Conservation (phyloP, 2,797 vertebrate species). For the Poecilia picta region DNA sequence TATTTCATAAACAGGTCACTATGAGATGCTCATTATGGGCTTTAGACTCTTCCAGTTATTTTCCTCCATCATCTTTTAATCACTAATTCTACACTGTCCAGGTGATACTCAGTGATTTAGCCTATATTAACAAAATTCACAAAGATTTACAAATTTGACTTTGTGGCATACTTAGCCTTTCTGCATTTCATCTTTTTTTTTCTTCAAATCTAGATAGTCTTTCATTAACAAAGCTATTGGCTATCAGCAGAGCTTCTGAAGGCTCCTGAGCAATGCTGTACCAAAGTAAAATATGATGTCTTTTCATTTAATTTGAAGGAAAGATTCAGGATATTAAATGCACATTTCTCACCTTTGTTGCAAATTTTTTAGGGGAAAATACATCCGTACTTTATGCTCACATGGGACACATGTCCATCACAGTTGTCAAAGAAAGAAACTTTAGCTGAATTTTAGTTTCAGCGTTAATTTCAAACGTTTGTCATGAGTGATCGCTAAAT, state of each 20-base stretch:
- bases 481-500: neutral
- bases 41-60: neutral
- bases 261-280: neutral
- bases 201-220: neutral
- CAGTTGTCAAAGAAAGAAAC: neutral
- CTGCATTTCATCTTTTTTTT: neutral
- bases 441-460: neutral
- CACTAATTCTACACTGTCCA: neutral
- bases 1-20: neutral
- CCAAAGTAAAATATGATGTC: neutral
- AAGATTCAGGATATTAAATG: neutral
- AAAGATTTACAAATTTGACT: neutral
- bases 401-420: neutral
- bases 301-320: neutral
- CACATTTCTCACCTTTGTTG: neutral
- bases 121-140: neutral
- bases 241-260: neutral
- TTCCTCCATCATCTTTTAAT: neutral
- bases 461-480: neutral
- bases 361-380: neutral
- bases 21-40: neutral
- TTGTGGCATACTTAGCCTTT: neutral
- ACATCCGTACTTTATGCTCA: neutral
- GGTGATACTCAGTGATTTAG: neutral
- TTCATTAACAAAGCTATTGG: neutral